Conservation (phyloP, 2,113 vertebrate species). For the Phrynocephalus versicolor region DNA sequence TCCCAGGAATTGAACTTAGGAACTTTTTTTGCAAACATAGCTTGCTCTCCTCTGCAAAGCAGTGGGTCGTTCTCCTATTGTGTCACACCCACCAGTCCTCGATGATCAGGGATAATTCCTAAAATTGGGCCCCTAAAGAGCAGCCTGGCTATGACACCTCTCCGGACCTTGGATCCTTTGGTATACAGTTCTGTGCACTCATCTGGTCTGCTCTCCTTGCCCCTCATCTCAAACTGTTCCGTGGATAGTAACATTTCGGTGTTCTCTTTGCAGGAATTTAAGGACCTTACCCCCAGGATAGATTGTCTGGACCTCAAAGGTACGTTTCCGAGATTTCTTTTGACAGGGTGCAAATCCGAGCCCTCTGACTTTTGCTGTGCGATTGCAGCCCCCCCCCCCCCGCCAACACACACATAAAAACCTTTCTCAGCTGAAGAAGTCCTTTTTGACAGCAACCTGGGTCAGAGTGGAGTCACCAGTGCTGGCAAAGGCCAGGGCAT, state of each 20-base stretch:
- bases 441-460: not conserved
- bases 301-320: slow-evolving; percentile 92
- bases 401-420: not conserved
- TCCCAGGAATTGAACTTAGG: too few species aligned
- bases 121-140: not conserved
- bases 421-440: too few species aligned
- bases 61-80: too few species aligned
- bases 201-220: not conserved
- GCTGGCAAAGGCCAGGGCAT: not conserved
- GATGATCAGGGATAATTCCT: not conserved
- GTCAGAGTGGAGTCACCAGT: not conserved
- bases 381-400: not conserved
- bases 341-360: not conserved
- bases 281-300: slow-evolving; percentile 86
- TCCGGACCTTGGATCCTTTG: not conserved
- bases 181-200: too few species aligned
- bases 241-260: rapidly evolving
- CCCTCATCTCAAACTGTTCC: rapidly evolving
- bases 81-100: too few species aligned
- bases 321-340: slow-evolving; percentile 47
- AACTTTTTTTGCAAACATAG: too few species aligned
- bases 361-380: not conserved
- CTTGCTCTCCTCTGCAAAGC: too few species aligned
- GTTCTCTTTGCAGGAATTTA: slow-evolving; percentile 79
- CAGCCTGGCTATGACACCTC: not conserved